Evolutionary conservation across 2,113 vertebrate genomes (phyloP).

Genomic region (Myocastor coypus): DNA sequence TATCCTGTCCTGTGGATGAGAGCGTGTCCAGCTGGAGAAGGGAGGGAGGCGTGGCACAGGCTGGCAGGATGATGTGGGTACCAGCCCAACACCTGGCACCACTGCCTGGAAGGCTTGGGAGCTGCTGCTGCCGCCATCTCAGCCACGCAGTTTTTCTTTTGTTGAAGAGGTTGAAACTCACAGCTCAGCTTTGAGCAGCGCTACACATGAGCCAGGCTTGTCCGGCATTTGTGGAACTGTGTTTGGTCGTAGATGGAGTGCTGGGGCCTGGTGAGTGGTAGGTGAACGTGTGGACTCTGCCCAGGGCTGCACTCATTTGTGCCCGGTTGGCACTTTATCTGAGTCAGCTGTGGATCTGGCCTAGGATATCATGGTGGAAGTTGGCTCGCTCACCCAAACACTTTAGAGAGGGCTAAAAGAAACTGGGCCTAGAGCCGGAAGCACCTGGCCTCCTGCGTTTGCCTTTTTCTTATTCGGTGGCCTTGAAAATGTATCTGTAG

Average conservation of each 20-base stretch:
- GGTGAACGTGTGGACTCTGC: background rate
- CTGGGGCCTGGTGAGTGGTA: background rate
- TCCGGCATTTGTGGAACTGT: background rate
- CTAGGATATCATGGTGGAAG: background rate
- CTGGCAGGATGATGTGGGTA: background rate
- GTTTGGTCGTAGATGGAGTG: background rate
- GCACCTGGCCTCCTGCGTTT: background rate
- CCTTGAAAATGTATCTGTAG: background rate
- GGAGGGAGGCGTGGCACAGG: background rate
- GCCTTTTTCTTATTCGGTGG: background rate
- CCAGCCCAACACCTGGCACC: constrained; percentile 44
- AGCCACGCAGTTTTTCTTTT: constrained; percentile 39
- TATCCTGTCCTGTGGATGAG: background rate
- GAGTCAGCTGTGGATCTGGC: background rate
- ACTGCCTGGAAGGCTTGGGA: constrained; percentile 2
- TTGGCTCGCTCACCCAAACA: background rate
- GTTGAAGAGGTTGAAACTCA: background rate
- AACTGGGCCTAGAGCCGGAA: background rate
- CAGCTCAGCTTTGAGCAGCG: background rate
- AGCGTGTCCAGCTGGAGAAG: background rate
- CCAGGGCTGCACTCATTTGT: background rate
- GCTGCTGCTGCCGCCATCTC: constrained; percentile 28
- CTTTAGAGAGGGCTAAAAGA: background rate
- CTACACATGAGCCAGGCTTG: background rate
- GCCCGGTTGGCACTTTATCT: background rate